These are phyloP conservation scores for Bolinopsis microptera DNA, from an alignment of 37 sponge, comb jelly and placozoan species.

Conservation along the genomic window DNA sequence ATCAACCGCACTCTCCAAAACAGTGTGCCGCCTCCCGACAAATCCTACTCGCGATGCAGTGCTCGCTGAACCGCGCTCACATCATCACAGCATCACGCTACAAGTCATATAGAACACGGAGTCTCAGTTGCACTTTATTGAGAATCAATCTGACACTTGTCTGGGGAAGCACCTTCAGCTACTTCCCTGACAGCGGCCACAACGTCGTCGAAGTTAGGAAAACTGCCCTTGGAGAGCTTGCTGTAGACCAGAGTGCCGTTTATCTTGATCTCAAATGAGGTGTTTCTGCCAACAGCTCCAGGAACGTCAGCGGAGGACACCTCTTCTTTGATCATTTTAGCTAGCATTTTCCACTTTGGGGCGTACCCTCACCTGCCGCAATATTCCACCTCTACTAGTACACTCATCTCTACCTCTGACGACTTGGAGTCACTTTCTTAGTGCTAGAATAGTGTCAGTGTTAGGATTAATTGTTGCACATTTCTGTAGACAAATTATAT, in stretches of 20 bases:
- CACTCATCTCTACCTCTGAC: background rate
- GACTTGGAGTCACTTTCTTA: too few relatives aligned
- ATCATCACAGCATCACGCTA: background rate
- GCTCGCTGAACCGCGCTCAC: background rate
- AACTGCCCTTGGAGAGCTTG: slow-evolving; percentile 15
- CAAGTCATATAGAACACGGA: background rate
- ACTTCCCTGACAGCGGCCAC: slow-evolving; percentile 60
- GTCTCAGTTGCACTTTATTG: background rate
- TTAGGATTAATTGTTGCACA: too few relatives aligned
- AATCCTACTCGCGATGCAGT: background rate
- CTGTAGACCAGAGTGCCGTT: slow-evolving; percentile 60
- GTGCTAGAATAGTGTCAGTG: too few relatives aligned
- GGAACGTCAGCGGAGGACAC: slow-evolving; percentile 29
- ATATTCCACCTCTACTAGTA: slow-evolving; percentile 6
- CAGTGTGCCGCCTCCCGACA: background rate
- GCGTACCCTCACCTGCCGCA: slow-evolving; percentile 65
- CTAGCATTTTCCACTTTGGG: slow-evolving; percentile 47
- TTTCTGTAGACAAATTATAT: too few relatives aligned
- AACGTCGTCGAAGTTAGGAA: slow-evolving; percentile 52
- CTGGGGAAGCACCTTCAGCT: slow-evolving; percentile 10
- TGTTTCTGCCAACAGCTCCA: slow-evolving; percentile 2
- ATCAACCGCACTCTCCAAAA: background rate
- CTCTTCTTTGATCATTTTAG: slow-evolving; percentile 14
- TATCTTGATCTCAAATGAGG: slow-evolving; percentile 60
- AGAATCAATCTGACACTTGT: slow-evolving; percentile 21